A percentile compares a stretch with the other conserved stretches of the same genome.
Conservation (phyloP, 2,113 vertebrate species). For the Triplophysa dalaica region DNA sequence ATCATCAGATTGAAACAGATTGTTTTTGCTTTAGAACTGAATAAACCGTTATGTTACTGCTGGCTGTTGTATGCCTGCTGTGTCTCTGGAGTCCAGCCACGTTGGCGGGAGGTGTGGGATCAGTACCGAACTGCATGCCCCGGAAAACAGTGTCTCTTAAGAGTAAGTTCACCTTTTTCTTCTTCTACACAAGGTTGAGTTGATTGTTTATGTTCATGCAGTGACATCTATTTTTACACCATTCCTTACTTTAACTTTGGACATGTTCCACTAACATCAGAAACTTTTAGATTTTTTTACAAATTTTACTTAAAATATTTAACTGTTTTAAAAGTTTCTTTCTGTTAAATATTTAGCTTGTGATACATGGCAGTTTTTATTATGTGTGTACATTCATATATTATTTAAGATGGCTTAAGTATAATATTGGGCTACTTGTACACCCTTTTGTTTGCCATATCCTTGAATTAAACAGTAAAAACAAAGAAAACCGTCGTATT, state of each 20-base stretch:
- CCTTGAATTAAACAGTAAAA: no score
- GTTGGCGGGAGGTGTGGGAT: conserved; percentile 45
- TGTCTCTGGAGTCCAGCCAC: conserved; percentile 57
- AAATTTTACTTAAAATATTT: no score
- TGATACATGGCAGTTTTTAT: no score
- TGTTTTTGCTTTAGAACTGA: background rate
- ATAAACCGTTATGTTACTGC: conserved; percentile 38
- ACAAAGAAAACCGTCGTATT: no score
- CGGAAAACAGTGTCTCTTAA: conserved; percentile 66
- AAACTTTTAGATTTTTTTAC: no score
- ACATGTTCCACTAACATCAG: no score
- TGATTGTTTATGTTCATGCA: background rate
- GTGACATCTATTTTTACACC: background rate
- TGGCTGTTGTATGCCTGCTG: conserved; percentile 61
- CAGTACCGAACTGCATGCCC: conserved; percentile 48
- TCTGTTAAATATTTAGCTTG: no score
- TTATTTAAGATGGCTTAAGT: no score
- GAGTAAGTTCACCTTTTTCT: conserved; percentile 60
- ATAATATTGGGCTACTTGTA: no score
- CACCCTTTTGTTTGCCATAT: no score
- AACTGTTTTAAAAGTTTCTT: no score
- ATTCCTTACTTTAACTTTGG: background rate
- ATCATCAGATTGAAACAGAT: background rate
- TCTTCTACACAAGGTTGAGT: background rate
- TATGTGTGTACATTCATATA: no score